These are phyloP conservation scores for Gymnothorax reevesii DNA, from an alignment of 2,797 vertebrate genomes.

Conservation along the genomic window DNA sequence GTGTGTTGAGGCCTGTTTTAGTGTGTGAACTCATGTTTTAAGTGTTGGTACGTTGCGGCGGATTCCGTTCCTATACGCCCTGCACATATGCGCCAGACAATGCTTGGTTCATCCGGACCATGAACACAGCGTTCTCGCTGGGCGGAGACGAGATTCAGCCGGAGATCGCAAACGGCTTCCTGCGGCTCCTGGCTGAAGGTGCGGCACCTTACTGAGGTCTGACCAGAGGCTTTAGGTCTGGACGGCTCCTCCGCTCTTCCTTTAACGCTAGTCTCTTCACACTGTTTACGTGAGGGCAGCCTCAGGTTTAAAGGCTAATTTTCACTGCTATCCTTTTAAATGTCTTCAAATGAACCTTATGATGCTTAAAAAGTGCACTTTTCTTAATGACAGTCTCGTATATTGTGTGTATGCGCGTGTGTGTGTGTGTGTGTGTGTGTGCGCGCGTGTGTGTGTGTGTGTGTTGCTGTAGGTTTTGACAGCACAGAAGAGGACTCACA, in stretches of 20 bases:
- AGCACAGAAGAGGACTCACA: conserved; percentile 82
- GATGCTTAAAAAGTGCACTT: too few species aligned
- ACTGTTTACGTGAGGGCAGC: too few species aligned
- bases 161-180: conserved; percentile 89
- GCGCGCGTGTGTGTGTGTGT: neutral
- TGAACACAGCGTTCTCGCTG: conserved; percentile 90
- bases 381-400: neutral
- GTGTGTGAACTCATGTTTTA: neutral
- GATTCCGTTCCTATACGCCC: conserved; percentile 76
- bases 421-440: neutral
- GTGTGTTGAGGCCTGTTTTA: neutral
- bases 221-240: neutral
- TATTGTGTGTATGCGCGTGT: neutral
- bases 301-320: neutral
- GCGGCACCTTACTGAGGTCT: conserved; percentile 38
- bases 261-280: neutral
- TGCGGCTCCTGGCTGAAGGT: conserved; percentile 91
- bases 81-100: conserved; percentile 90
- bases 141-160: conserved; percentile 88
- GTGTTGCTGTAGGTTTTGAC: conserved; percentile 80
- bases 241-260: neutral
- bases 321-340: neutral
- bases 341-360: neutral
- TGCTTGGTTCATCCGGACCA: conserved; percentile 95
- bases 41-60: neutral